A percentile compares a stretch with the other conserved stretches of the same genome.
These are phyloP conservation scores for Metopolophium dirhodum DNA, from an alignment of 1,140 invertebrate genomes.

Conservation along the genomic window DNA sequence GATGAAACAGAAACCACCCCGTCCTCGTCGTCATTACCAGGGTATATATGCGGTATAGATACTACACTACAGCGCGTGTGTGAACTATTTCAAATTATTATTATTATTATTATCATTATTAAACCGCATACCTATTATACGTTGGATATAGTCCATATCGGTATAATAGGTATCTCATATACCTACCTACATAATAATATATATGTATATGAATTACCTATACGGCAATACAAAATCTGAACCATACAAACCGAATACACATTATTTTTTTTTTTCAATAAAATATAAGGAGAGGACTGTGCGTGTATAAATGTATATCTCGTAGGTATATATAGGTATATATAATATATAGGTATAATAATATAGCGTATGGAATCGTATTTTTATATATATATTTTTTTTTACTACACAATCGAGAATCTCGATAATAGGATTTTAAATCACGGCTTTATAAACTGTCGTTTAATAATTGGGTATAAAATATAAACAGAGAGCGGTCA, in stretches of 20 bases:
- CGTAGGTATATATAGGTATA: too few species aligned
- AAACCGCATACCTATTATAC: not conserved
- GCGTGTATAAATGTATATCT: not conserved
- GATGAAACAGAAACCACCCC: not conserved
- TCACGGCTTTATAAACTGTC: not conserved
- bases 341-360: not conserved
- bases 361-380: not conserved
- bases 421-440: constrained; percentile 18
- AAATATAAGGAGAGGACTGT: not conserved
- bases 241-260: not conserved
- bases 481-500: constrained; percentile 23
- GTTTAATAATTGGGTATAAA: constrained; percentile 18
- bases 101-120: not conserved
- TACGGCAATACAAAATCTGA: not conserved
- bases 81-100: not conserved
- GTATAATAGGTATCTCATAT: not conserved
- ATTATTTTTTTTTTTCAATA: not conserved
- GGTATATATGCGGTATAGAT: not conserved
- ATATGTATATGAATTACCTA: too few species aligned
- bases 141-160: not conserved
- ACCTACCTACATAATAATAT: too few species aligned
- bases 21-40: not conserved
- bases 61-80: not conserved
- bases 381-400: not conserved
- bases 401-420: not conserved